These are phyloP conservation scores for Girardinichthys multiradiatus DNA, from an alignment of 2,113 vertebrate species.

Conservation along the genomic window DNA sequence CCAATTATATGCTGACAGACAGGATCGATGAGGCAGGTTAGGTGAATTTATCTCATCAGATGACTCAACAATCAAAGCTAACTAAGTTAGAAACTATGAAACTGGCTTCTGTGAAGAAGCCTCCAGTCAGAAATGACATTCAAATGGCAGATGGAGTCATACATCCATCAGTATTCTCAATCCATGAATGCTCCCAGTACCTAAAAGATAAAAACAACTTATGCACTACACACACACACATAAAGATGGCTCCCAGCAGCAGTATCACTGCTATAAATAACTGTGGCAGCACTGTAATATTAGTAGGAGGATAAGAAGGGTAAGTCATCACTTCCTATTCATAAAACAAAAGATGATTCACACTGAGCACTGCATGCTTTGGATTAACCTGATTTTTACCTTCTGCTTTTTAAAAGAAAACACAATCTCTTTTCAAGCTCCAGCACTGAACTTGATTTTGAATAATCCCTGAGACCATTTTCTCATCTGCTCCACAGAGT, in stretches of 20 bases:
- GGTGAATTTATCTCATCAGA: slow-evolving; percentile 54
- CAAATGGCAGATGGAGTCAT: slow-evolving; percentile 30
- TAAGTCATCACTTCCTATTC: slow-evolving; percentile 64
- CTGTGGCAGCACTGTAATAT: slow-evolving; percentile 53
- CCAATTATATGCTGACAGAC: slow-evolving; percentile 37
- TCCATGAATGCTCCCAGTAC: slow-evolving; percentile 7
- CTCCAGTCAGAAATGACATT: slow-evolving; percentile 39
- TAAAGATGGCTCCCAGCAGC: slow-evolving; percentile 53
- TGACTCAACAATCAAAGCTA: slow-evolving; percentile 45
- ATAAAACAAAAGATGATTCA: slow-evolving; percentile 51
- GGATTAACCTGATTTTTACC: slow-evolving; percentile 4
- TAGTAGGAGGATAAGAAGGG: slow-evolving; percentile 62
- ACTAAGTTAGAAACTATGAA: slow-evolving; percentile 37
- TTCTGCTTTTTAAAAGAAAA: background rate
- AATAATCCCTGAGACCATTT: slow-evolving; percentile 11
- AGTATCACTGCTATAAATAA: slow-evolving; percentile 70
- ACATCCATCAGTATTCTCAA: slow-evolving; percentile 16
- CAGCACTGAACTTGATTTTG: background rate
- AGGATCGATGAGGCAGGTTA: slow-evolving; percentile 51
- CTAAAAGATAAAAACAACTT: background rate
- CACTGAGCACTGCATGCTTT: slow-evolving; percentile 1
- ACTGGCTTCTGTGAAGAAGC: slow-evolving; percentile 22
- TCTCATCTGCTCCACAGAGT: slow-evolving; percentile 20
- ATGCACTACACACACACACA: slow-evolving; percentile 12
- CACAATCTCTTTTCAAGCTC: background rate